phyloP scores from a whole-genome alignment of 2,797 vertebrate genomes.

The Siniperca scherzeri region DNA sequence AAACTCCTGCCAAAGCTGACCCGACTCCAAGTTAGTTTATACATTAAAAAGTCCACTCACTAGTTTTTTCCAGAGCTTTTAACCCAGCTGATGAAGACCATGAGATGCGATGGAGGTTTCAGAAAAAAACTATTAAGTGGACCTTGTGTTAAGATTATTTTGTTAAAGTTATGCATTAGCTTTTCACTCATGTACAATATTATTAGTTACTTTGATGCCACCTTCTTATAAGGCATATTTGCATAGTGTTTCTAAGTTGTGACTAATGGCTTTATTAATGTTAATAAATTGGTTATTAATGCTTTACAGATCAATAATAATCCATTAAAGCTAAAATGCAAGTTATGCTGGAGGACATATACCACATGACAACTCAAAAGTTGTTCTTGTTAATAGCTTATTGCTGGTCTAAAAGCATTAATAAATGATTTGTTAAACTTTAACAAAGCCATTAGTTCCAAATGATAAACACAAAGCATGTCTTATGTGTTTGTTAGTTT shows the following conservation, averaged over 20 bases:
- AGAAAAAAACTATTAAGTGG: not conserved
- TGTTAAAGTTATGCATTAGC: too few species aligned
- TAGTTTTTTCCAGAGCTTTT: not conserved
- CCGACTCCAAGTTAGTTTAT: not conserved
- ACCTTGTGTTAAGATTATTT: not conserved
- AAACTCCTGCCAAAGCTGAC: too few species aligned
- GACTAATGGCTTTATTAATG: too few species aligned
- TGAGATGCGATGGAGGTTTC: not conserved
- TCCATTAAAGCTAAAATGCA: too few species aligned
- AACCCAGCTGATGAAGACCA: not conserved
- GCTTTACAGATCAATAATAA: too few species aligned
- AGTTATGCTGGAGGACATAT: too few species aligned
- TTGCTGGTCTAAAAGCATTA: not conserved
- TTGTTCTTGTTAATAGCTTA: not conserved
- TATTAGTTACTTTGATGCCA: not conserved
- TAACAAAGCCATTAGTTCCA: not conserved
- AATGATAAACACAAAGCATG: not conserved
- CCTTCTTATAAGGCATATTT: not conserved
- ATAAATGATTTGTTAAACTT: not conserved
- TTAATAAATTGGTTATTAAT: too few species aligned
- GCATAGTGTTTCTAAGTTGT: too few species aligned
- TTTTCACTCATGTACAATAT: not conserved
- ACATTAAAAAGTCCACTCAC: not conserved
- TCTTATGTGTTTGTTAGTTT: not conserved
- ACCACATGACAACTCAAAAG: not conserved